A percentile compares a stretch with the other conserved stretches of the same genome.
Conservation (phyloP, 1,140 invertebrate species). For the Cotesia vestalis region DNA sequence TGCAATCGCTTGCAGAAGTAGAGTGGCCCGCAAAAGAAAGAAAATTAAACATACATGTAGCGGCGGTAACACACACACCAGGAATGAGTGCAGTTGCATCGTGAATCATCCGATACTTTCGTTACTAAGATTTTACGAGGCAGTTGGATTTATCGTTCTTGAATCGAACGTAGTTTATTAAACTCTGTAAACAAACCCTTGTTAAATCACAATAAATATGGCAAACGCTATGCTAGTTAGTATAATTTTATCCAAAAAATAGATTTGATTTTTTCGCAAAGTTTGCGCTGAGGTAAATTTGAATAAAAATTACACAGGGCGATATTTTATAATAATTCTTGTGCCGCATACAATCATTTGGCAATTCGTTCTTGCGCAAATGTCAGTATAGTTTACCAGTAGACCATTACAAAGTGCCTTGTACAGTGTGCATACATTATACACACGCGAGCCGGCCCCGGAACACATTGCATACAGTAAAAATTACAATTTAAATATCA, state of each 20-base stretch:
- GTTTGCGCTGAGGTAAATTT: not conserved
- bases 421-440: conserved; percentile 63
- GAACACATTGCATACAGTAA: conserved; percentile 50
- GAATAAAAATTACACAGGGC: conserved; percentile 7
- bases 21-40: not conserved
- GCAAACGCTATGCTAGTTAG: not conserved
- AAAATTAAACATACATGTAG: not conserved
- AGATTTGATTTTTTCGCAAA: not conserved
- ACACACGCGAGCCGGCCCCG: conserved; percentile 55
- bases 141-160: conserved; percentile 53
- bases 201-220: conserved; percentile 32
- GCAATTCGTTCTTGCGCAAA: conserved; percentile 20
- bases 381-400: conserved; percentile 29
- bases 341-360: conserved; percentile 8
- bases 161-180: conserved; percentile 52
- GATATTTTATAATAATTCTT: conserved; percentile 1
- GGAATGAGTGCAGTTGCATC: conserved; percentile 10
- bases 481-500: conserved; percentile 66
- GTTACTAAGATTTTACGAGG: conserved; percentile 53
- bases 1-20: too few species aligned
- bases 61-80: not conserved
- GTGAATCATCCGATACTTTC: conserved; percentile 27
- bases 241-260: too few species aligned
- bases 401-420: conserved; percentile 50
- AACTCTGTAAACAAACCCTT: conserved; percentile 55